A percentile compares a stretch with the other conserved stretches of the same genome.
Evolutionary conservation across 2,797 vertebrate genomes (phyloP).

Genomic region (Muscicapa striata): DNA sequence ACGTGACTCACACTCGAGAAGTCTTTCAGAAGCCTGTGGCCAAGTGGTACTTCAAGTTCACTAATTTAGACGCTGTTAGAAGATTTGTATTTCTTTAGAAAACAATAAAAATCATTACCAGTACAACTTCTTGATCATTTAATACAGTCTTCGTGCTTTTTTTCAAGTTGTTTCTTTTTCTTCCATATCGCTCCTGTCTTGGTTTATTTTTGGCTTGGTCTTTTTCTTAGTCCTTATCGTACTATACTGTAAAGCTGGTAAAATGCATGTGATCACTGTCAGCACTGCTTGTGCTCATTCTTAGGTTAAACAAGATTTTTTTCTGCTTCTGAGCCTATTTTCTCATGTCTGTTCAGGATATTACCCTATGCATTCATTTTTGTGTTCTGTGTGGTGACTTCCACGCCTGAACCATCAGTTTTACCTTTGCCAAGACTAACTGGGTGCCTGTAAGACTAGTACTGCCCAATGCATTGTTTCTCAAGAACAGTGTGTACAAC

Average conservation of each 20-base stretch:
- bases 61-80: not conserved
- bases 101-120: not conserved
- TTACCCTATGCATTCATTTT: not conserved
- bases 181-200: not conserved
- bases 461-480: not conserved
- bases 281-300: not conserved
- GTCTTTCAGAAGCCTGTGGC: not conserved
- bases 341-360: not conserved
- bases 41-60: not conserved
- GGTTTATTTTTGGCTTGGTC: not conserved
- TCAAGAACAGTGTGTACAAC: not conserved
- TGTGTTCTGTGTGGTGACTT: not conserved
- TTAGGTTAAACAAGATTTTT: not conserved
- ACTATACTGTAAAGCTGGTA: not conserved
- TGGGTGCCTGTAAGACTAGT: not conserved
- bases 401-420: not conserved
- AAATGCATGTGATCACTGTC: not conserved
- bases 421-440: not conserved
- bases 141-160: not conserved
- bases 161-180: not conserved
- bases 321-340: not conserved
- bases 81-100: not conserved
- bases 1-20: not conserved
- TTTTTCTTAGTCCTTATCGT: not conserved
- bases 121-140: not conserved